Base-by-base conservation (phyloP, 1,140 invertebrate genomes). In the Idris sp. region DNA sequence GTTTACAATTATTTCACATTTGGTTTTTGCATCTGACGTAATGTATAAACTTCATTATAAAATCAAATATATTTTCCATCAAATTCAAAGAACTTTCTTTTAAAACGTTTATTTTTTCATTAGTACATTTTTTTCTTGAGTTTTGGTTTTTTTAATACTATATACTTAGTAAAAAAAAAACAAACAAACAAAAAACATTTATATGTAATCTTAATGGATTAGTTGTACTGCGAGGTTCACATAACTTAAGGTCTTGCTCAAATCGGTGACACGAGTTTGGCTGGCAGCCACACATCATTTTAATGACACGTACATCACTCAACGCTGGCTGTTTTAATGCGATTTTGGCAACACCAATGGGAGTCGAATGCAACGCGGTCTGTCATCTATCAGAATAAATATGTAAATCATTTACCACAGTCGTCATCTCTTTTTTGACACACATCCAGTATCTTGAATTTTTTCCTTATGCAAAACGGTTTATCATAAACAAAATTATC, bases 271-370 rank as follows among this genome's bases (percentile, higher is more conserved):
- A 65, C 67, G 51, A 59, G 48, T 74, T 77, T 84, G 81, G 80
- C 80, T 31, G 22, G 40, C 33, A 22, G 72, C 81, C 82, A 82
- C 75, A 31, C 76, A 76, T 85, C 79, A 80, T 79, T 80, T 79
- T 84, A 82, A 85, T 82, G 78, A 82, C 76, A 79, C 67, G 69
- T 61, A 51, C 71, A 73, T 83, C 79, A 75, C 65, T 79, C 78
- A 81, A 62, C 64, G 48, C 56, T 41, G 26, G 14, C 22, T 11
- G 58, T 77, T 83, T 83, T 84, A 84, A 84, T 83, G 77, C 76
- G 78, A 84, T 82, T 84, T 82, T 81, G 77, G 81, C 83, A 83
- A 74, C 76, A 11, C 33, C 44, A 44, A 68, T 62, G 49, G 54
- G 61, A 16, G 30, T 43, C 33, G 41, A 69, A 61, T 67, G 53